Conservation (phyloP, 2,888 invertebrate species). For the Pterostichus madidus region DNA sequence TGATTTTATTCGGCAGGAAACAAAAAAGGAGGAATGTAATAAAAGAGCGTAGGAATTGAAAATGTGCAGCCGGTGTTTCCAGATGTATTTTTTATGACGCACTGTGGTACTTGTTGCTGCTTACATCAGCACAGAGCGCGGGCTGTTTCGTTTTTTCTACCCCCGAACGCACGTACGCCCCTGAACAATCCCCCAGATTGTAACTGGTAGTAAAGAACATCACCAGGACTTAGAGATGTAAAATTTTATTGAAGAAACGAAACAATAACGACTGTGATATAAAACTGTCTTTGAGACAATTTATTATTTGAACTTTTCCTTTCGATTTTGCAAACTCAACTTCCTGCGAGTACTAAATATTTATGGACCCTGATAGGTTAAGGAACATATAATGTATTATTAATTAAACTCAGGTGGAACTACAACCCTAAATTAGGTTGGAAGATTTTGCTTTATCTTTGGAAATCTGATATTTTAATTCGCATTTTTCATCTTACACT, state of each 20-base stretch:
- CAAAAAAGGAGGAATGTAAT: slow-evolving; percentile 41
- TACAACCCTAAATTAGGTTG: no score
- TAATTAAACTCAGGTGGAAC: no score
- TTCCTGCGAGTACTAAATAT: slow-evolving; percentile 9
- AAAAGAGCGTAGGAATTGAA: slow-evolving; percentile 37
- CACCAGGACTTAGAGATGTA: slow-evolving; percentile 50
- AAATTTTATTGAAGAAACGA: slow-evolving; percentile 48
- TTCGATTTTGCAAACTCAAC: background rate
- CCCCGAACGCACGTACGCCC: slow-evolving; percentile 18
- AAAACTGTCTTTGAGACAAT: slow-evolving; percentile 40
- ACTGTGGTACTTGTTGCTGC: slow-evolving; percentile 37
- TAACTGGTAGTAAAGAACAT: slow-evolving; percentile 47
- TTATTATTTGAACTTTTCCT: slow-evolving; percentile 37
- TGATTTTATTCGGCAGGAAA: slow-evolving; percentile 23
- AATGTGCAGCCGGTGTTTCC: slow-evolving; percentile 33
- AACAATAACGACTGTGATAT: slow-evolving; percentile 40
- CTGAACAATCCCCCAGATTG: slow-evolving; percentile 39
- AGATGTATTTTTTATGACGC: slow-evolving; percentile 47
- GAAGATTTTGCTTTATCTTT: no score
- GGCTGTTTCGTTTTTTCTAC: slow-evolving; percentile 1
- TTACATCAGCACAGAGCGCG: slow-evolving; percentile 12
- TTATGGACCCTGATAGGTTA: background rate
- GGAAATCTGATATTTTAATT: no score
- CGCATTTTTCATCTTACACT: no score
- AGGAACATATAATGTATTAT: no score